Base-by-base conservation (phyloP, 2,888 invertebrate genomes). In the Apeira syringaria region DNA sequence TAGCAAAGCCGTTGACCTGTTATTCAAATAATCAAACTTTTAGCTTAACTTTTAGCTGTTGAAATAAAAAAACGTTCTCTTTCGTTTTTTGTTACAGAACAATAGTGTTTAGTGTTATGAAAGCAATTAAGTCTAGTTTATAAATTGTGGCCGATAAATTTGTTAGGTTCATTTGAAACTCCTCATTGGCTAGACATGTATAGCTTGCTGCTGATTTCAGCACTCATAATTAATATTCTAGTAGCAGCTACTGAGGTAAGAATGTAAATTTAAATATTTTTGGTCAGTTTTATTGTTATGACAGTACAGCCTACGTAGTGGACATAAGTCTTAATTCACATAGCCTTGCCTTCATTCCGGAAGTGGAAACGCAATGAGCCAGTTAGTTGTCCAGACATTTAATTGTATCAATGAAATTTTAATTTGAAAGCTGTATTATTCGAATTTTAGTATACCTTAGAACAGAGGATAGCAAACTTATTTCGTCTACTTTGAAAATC, bases 51-150 rank as follows among this genome's bases (percentile, higher is more conserved):
- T 11, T n/a, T 11, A 39, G n/a, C n/a, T n/a, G n/a, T n/a, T n/a
- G n/a, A n/a, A n/a, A n/a, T n/a, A n/a, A 3, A 38, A 36, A 35
- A 34, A 4, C 25, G 39, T 18, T n/a, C 12, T 20, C 10, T 28
- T 28, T 28, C 2, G 5, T 9, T 13, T 9, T 38, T 38, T 47
- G 27, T 30, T 5, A 5, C 2, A 39, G 41, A 54, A 47, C 50
- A 50, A 48, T 35, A 30, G 30, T 47, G 35, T 43, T 43, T 43
- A 30, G 13, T 11, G 6, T 46, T 30, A 4, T 18, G 15, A 9
- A 15, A 40, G 25, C 5, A 12, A 33, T 31, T 20, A 33, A 36
- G 0, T 5, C 7, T 26, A 30, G 41, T 38, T 47, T 47, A 34
- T 34, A 47, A 47, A 41, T 29, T 5, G 11, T 20, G 8, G 13